These are phyloP conservation scores for Lissonota sp. DNA, from an alignment of 2,888 invertebrate genomes.

Conservation along the genomic window DNA sequence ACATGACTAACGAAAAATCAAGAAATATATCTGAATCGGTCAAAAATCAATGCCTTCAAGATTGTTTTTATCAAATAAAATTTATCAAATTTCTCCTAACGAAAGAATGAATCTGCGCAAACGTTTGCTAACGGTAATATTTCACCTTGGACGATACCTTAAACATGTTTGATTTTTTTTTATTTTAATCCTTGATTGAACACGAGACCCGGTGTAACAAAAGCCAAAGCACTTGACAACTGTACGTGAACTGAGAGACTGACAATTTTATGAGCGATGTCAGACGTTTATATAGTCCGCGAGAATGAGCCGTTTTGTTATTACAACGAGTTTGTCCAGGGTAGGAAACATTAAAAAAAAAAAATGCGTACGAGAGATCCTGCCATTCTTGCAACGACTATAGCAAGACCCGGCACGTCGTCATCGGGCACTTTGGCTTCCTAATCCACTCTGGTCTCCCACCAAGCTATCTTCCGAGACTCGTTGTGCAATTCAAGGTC, in stretches of 20 bases:
- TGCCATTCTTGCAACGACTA: constrained; percentile 54
- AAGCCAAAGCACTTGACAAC: constrained; percentile 17
- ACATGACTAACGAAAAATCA: too few species aligned
- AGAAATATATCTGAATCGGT: too few species aligned
- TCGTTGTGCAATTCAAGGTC: constrained; percentile 80
- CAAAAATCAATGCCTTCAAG: too few species aligned
- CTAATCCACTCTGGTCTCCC: background rate
- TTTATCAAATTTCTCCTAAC: too few species aligned
- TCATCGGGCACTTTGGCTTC: constrained; percentile 25
- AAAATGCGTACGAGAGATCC: constrained; percentile 51
- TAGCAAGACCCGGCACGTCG: constrained; percentile 22
- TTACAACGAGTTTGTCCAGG: constrained; percentile 48
- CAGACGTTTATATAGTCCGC: constrained; percentile 56
- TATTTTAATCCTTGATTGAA: background rate
- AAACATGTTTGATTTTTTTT: constrained; percentile 56
- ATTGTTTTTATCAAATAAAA: too few species aligned
- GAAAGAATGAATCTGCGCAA: too few species aligned
- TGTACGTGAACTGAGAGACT: constrained; percentile 51
- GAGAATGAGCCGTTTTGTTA: constrained; percentile 39
- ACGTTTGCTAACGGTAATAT: too few species aligned
- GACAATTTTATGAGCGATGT: constrained; percentile 46
- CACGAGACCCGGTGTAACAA: background rate
- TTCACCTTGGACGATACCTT: constrained; percentile 52
- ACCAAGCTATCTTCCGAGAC: background rate
- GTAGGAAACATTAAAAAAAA: constrained; percentile 17